Evolutionary conservation across 2,888 invertebrate genomes (phyloP).

Genomic region (Melipona bicolor): DNA sequence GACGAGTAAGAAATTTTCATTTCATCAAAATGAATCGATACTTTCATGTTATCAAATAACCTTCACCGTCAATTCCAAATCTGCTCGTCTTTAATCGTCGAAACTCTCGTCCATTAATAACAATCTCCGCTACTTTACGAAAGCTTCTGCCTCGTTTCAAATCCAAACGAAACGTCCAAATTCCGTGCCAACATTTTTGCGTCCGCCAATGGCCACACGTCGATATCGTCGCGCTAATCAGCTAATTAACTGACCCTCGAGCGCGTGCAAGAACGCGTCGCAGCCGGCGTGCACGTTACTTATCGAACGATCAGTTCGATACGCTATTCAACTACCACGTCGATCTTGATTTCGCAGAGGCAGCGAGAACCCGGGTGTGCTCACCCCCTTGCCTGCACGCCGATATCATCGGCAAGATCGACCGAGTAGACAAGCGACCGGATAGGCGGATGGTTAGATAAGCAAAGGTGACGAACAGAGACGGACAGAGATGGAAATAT

Average conservation of each 20-base stretch:
- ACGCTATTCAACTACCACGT: slow-evolving; percentile 56
- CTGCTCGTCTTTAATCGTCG: too few species aligned
- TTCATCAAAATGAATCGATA: too few species aligned
- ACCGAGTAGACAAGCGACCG: slow-evolving; percentile 43
- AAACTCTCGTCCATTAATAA: neutral
- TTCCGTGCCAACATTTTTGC: too few species aligned
- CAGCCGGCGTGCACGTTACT: slow-evolving; percentile 33
- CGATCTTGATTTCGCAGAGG: slow-evolving; percentile 48
- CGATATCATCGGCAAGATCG: slow-evolving; percentile 51
- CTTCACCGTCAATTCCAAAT: too few species aligned
- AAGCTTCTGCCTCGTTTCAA: neutral
- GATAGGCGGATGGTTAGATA: slow-evolving; percentile 64
- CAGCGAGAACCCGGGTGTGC: slow-evolving; percentile 7
- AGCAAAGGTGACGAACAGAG: slow-evolving; percentile 38
- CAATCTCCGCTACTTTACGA: neutral
- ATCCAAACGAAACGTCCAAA: neutral
- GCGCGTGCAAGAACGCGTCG: neutral
- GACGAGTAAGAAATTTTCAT: too few species aligned
- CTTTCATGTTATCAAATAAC: too few species aligned
- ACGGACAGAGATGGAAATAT: too few species aligned
- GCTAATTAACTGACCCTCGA: slow-evolving; percentile 41
- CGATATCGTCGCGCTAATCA: slow-evolving; percentile 15
- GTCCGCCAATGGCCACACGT: neutral
- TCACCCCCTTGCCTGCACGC: slow-evolving; percentile 6
- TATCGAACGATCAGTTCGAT: slow-evolving; percentile 50